Evolutionary conservation across 2,888 invertebrate species (phyloP).

Genomic region (Drosophila prolongata): DNA sequence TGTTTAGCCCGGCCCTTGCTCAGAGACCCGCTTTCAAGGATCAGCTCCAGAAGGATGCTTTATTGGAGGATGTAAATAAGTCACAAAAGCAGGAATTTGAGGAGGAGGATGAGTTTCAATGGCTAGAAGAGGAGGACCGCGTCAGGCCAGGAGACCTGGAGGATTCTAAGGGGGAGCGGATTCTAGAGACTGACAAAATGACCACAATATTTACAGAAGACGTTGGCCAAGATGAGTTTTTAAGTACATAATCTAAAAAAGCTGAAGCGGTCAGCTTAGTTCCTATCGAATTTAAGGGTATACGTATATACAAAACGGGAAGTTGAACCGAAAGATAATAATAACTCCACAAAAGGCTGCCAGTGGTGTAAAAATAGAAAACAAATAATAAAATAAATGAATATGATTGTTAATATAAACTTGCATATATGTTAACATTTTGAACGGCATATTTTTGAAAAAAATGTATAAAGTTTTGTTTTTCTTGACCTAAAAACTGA

Average conservation of each 20-base stretch:
- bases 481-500: too few species aligned
- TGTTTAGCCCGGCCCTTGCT: slow-evolving; percentile 83
- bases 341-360: too few species aligned
- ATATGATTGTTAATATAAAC: too few species aligned
- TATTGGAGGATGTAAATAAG: neutral
- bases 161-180: neutral
- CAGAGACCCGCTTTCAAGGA: neutral
- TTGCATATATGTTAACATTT: too few species aligned
- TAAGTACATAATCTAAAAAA: neutral
- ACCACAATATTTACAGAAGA: neutral
- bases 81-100: too few species aligned
- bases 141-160: neutral
- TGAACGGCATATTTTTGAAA: too few species aligned
- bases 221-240: neutral
- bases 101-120: neutral
- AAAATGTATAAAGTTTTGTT: too few species aligned
- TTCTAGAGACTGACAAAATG: neutral
- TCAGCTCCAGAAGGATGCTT: neutral
- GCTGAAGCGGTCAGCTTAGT: neutral
- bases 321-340: too few species aligned
- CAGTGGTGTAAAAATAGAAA: too few species aligned
- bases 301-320: neutral
- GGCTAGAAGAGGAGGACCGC: neutral
- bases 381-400: too few species aligned
- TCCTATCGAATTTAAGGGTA: neutral